phyloP scores from a whole-genome alignment of 2,797 vertebrate genomes.

The Denticeps clupeoides region DNA sequence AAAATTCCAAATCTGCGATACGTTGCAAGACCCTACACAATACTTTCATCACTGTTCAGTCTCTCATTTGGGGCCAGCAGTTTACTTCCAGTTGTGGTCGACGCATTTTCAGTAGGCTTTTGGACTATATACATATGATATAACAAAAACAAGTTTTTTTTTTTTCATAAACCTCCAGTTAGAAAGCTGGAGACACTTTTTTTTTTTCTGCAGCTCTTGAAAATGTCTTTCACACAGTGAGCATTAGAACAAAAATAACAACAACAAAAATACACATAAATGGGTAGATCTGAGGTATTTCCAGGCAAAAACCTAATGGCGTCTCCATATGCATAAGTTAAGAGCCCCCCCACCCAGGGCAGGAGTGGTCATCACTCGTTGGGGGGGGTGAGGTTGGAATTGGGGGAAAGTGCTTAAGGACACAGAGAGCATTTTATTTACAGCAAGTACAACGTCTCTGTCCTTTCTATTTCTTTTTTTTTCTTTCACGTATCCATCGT shows the following conservation, averaged over 20 bases:
- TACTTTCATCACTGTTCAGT: too few relatives aligned
- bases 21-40: not conserved
- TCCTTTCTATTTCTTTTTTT: constrained; percentile 17
- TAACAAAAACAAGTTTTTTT: constrained; percentile 7
- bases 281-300: constrained; percentile 45
- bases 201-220: too few relatives aligned
- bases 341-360: constrained; percentile 45
- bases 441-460: constrained; percentile 48
- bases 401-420: constrained; percentile 60
- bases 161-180: too few relatives aligned
- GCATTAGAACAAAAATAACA: too few relatives aligned
- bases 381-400: constrained; percentile 30
- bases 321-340: constrained; percentile 61
- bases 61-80: not conserved
- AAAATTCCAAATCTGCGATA: constrained; percentile 9
- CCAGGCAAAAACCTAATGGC: constrained; percentile 46
- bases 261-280: constrained; percentile 2
- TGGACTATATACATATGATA: constrained; percentile 43
- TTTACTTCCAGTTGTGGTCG: constrained; percentile 10
- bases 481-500: not conserved
- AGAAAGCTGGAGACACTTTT: too few relatives aligned
- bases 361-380: constrained; percentile 19
- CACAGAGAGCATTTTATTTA: constrained; percentile 62
- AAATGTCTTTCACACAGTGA: constrained; percentile 24
- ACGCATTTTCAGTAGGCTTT: constrained; percentile 30